These are phyloP conservation scores for Phallusia fumigata DNA, from an alignment of 23 tunicate species.

Conservation along the genomic window DNA sequence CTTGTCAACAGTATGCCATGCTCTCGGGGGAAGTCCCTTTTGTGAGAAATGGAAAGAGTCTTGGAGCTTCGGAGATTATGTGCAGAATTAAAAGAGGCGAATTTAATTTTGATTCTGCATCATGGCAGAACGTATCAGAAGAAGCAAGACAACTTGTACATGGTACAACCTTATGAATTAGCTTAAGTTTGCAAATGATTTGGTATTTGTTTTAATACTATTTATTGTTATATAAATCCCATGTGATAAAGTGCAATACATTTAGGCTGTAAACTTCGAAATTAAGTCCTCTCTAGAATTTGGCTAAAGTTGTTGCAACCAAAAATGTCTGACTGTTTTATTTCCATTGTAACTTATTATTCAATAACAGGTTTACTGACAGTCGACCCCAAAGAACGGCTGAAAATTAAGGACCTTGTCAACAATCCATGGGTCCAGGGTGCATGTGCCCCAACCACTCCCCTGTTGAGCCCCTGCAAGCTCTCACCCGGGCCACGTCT, in stretches of 20 bases:
- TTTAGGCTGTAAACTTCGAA: too few relatives aligned
- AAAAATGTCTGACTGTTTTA: too few relatives aligned
- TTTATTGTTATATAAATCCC: too few relatives aligned
- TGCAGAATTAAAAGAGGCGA: conserved; percentile 72
- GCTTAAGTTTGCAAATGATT: too few relatives aligned
- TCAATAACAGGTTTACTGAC: conserved; percentile 62
- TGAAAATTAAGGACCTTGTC: conserved; percentile 59
- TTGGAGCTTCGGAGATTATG: conserved; percentile 83
- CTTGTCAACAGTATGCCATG: conserved; percentile 67
- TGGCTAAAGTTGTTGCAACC: too few relatives aligned
- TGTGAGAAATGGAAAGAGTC: conserved; percentile 71
- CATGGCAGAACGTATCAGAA: conserved; percentile 84
- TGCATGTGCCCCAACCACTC: conserved; percentile 63
- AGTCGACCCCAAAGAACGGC: conserved; percentile 68
- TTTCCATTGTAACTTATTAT: not conserved
- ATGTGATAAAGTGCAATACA: too few relatives aligned
- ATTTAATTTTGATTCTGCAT: conserved; percentile 56
- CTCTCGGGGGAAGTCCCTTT: conserved; percentile 95
- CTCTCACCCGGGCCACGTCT: conserved; percentile 77
- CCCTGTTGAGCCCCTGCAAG: conserved; percentile 59
- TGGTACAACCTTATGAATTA: conserved; percentile 43
- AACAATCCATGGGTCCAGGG: conserved; percentile 70
- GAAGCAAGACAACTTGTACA: conserved; percentile 85
- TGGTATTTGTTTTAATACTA: too few relatives aligned
- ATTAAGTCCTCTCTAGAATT: too few relatives aligned